These are phyloP conservation scores for Semotilus atromaculatus DNA, from an alignment of 2,797 vertebrate genomes.

Conservation along the genomic window DNA sequence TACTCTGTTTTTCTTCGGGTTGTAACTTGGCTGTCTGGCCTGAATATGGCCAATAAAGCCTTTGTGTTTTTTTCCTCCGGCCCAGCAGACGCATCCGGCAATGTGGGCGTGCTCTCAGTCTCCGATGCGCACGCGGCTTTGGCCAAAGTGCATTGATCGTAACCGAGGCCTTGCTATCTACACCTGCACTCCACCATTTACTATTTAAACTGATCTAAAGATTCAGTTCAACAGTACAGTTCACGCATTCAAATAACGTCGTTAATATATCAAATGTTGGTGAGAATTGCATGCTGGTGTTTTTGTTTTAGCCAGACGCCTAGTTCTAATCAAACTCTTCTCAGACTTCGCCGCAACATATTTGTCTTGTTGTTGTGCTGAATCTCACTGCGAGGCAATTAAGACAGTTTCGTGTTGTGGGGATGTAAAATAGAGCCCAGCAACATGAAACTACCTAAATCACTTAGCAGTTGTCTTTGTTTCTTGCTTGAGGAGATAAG, in stretches of 20 bases:
- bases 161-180: conserved; percentile 95
- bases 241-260: not conserved
- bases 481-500: conserved; percentile 50
- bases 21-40: conserved; percentile 80
- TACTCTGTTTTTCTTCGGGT: conserved; percentile 81
- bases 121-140: conserved; percentile 69
- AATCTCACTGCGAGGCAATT: conserved; percentile 87
- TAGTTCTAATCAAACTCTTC: not conserved
- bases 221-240: conserved; percentile 39
- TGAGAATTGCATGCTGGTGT: not conserved
- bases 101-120: conserved; percentile 71
- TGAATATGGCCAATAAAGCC: conserved; percentile 84
- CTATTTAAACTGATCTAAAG: conserved; percentile 19
- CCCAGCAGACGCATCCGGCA: conserved; percentile 79
- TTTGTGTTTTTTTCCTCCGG: conserved; percentile 78
- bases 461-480: conserved; percentile 85
- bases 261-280: not conserved
- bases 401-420: conserved; percentile 98
- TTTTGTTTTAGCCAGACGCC: not conserved
- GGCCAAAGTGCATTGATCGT: conserved; percentile 90
- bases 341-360: not conserved
- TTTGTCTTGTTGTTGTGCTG: conserved; percentile 43
- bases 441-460: conserved; percentile 99
- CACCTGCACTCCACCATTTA: conserved; percentile 55
- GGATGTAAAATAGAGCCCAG: conserved; percentile 89